Evolutionary conservation across 1,140 invertebrate species (phyloP).

Genomic region (Trypoxylus dichotomus): DNA sequence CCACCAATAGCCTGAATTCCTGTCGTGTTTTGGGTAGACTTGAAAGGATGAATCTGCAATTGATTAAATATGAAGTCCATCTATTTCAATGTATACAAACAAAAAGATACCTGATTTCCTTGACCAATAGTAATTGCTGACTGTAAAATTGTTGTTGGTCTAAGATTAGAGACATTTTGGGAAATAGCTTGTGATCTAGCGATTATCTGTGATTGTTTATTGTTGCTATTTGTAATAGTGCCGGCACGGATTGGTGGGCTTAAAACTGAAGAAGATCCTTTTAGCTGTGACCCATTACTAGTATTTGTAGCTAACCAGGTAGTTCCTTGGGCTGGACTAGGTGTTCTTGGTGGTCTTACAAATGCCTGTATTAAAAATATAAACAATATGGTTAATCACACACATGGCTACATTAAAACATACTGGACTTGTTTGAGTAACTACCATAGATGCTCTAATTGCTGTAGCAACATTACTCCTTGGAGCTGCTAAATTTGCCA

Average conservation of each 20-base stretch:
- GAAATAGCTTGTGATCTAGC: slow-evolving; percentile 41
- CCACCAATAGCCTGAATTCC: slow-evolving; percentile 47
- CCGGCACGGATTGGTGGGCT: slow-evolving; percentile 48
- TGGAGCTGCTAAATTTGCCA: slow-evolving; percentile 52
- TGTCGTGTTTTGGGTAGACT: slow-evolving; percentile 38
- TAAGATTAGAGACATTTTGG: slow-evolving; percentile 43
- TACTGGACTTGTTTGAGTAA: slow-evolving; percentile 44
- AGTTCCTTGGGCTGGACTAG: slow-evolving; percentile 50
- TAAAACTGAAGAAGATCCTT: slow-evolving; percentile 45
- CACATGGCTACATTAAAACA: not conserved
- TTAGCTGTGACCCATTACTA: slow-evolving; percentile 50
- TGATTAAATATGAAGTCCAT: not conserved
- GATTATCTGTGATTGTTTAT: slow-evolving; percentile 44
- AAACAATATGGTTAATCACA: not conserved
- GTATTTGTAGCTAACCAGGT: slow-evolving; percentile 49
- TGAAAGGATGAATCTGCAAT: slow-evolving; percentile 49
- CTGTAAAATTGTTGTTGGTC: slow-evolving; percentile 47
- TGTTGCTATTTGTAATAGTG: slow-evolving; percentile 40
- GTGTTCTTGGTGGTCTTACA: slow-evolving; percentile 44
- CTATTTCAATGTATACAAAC: not conserved
- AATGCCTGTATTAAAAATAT: slow-evolving; percentile 32
- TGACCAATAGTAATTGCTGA: slow-evolving; percentile 50
- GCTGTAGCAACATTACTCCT: slow-evolving; percentile 50
- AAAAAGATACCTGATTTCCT: slow-evolving; percentile 33
- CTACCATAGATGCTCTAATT: slow-evolving; percentile 47